These are phyloP conservation scores for Zoroaster sp. DNA, from an alignment of 53 echinoderm and acorn worm genomes.

Conservation along the genomic window DNA sequence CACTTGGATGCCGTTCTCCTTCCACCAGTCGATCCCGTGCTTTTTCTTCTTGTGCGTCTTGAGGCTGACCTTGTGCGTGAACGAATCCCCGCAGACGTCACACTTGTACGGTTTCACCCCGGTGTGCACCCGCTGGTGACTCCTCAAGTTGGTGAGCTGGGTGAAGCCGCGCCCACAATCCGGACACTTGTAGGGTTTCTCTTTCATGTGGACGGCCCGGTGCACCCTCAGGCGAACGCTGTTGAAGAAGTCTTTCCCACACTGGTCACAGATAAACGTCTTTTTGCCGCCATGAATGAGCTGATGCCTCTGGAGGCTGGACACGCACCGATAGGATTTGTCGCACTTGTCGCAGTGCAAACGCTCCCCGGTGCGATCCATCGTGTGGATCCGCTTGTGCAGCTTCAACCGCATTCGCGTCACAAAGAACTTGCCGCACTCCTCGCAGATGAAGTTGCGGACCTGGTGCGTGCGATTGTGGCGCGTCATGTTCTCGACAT, in stretches of 20 bases:
- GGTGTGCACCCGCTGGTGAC: conserved; percentile 85
- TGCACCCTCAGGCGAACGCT: conserved; percentile 30
- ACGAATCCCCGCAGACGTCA: conserved; percentile 70
- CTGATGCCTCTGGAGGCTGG: conserved; percentile 21
- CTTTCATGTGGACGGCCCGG: conserved; percentile 32
- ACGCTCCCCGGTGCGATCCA: conserved; percentile 31
- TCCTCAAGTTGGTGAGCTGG: conserved; percentile 76
- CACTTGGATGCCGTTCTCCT: conserved; percentile 44
- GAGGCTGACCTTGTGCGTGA: conserved; percentile 91
- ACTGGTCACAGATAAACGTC: conserved; percentile 47
- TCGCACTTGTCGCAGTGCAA: conserved; percentile 43
- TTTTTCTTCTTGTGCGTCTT: conserved; percentile 89
- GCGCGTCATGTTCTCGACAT: conserved; percentile 14
- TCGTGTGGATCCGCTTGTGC: conserved; percentile 9
- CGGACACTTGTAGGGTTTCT: conserved; percentile 78
- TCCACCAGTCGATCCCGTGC: conserved; percentile 93
- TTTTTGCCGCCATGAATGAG: conserved; percentile 18
- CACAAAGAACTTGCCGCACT: conserved; percentile 44
- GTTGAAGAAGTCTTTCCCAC: conserved; percentile 49
- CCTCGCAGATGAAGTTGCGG: conserved; percentile 31
- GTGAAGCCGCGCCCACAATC: conserved; percentile 81
- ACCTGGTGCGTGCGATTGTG: conserved; percentile 20
- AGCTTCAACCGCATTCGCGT: background rate
- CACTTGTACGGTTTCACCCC: conserved; percentile 87
- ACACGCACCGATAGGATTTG: conserved; percentile 9